Evolutionary conservation across 2,888 invertebrate species (phyloP).

Genomic region (Eupelmus urozonus): DNA sequence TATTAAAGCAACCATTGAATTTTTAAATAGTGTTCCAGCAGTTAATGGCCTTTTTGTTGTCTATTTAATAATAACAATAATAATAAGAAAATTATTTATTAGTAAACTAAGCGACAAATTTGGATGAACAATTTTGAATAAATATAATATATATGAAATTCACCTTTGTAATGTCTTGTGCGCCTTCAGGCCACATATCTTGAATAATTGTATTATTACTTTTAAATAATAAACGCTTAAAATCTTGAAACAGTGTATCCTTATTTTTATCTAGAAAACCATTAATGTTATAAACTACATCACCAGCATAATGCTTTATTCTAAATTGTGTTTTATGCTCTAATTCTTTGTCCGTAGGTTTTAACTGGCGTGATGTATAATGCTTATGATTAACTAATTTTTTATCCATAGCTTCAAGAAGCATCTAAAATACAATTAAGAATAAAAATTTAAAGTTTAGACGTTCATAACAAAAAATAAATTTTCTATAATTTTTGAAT

Average conservation of each 20-base stretch:
- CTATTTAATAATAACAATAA: conserved; percentile 76
- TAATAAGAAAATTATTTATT: conserved; percentile 14
- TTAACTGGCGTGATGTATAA: conserved; percentile 91
- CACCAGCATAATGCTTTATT: conserved; percentile 96
- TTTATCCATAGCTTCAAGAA: conserved; percentile 95
- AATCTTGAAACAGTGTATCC: conserved; percentile 97
- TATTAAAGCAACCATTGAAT: conserved; percentile 94
- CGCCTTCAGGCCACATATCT: conserved; percentile 98
- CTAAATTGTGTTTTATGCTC: conserved; percentile 89
- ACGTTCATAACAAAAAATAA: background rate
- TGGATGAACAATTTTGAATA: background rate
- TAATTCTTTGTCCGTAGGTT: conserved; percentile 89
- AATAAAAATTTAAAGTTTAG: background rate
- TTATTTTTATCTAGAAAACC: conserved; percentile 99
- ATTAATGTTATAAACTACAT: conserved; percentile 92
- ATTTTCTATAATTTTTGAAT: background rate
- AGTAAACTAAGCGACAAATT: no score
- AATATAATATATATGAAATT: conserved; percentile 66
- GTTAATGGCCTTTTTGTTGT: conserved; percentile 97
- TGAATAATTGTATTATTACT: conserved; percentile 88
- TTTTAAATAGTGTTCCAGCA: conserved; percentile 95
- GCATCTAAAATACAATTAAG: conserved; percentile 79
- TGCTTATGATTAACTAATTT: conserved; percentile 91
- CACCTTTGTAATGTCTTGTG: conserved; percentile 90
- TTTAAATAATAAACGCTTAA: conserved; percentile 93